Percentiles rank a stretch among this genome's conserved stretches.
These are phyloP conservation scores for Euschistus heros DNA, from an alignment of 1,140 invertebrate species.

Conservation along the genomic window DNA sequence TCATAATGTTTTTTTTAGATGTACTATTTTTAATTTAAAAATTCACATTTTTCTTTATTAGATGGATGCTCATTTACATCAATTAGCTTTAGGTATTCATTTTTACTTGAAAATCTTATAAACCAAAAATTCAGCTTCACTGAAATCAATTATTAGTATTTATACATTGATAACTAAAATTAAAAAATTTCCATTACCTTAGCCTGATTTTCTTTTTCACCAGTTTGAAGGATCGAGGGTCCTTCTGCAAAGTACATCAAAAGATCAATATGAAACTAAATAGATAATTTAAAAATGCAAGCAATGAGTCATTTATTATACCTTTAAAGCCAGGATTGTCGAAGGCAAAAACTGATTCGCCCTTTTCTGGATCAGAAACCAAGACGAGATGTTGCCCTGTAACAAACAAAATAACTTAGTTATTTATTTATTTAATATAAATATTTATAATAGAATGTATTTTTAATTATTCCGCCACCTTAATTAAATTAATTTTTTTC, in stretches of 20 bases:
- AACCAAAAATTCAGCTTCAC: no score
- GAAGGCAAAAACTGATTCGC: conserved; percentile 58
- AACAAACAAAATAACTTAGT: conserved; percentile 33
- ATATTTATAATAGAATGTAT: neutral
- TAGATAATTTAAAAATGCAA: neutral
- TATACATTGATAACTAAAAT: neutral
- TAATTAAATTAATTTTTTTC: no score
- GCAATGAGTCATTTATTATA: conserved; percentile 27
- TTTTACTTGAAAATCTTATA: no score
- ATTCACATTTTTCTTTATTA: no score
- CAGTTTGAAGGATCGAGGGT: conserved; percentile 25
- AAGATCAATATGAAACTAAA: neutral
- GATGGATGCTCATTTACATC: no score
- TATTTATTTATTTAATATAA: neutral
- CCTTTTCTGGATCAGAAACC: conserved; percentile 56
- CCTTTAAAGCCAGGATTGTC: conserved; percentile 69
- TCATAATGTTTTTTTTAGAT: no score
- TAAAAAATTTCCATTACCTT: neutral
- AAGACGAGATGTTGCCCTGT: conserved; percentile 60
- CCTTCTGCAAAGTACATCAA: conserved; percentile 26
- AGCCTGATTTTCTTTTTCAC: conserved; percentile 21
- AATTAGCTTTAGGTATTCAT: no score
- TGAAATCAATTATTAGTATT: neutral
- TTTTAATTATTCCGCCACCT: neutral
- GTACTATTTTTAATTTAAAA: no score